phyloP scores from a whole-genome alignment of 2,797 vertebrate species.

The Champsocephalus esox region DNA sequence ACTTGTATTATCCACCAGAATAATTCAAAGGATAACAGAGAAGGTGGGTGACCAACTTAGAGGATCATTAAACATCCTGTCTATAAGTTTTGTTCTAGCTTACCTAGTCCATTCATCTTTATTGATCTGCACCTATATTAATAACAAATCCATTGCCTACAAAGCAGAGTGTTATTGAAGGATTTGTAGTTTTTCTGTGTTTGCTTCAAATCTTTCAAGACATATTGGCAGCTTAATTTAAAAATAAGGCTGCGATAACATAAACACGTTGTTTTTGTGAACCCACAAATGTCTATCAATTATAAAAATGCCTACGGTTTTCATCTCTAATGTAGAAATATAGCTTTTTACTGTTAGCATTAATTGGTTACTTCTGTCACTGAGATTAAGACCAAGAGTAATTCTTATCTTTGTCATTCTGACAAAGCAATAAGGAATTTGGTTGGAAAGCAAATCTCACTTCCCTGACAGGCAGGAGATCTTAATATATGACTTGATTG shows the following conservation, averaged over 20 bases:
- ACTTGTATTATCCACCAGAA: neutral
- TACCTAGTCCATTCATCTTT: neutral
- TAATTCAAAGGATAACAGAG: neutral
- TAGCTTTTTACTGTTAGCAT: neutral
- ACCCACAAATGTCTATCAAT: neutral
- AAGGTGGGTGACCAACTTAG: neutral
- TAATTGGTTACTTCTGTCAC: neutral
- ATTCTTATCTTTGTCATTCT: neutral
- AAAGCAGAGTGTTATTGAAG: neutral
- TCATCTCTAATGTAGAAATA: neutral
- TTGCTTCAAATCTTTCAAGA: neutral
- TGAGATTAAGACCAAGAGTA: neutral
- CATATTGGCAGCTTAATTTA: neutral
- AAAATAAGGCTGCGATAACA: neutral
- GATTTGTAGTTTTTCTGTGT: neutral
- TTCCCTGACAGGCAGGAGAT: constrained; percentile 6
- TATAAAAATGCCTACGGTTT: neutral
- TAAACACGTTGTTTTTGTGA: neutral
- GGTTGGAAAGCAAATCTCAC: neutral
- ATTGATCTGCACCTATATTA: neutral
- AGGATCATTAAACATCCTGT: neutral
- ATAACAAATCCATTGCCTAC: neutral
- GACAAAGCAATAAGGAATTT: neutral
- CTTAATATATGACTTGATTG: constrained; percentile 24
- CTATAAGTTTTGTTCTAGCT: neutral